A percentile compares a stretch with the other conserved stretches of the same genome.
Conservation (phyloP, 2,113 vertebrate species). For the Scolopax mira region DNA sequence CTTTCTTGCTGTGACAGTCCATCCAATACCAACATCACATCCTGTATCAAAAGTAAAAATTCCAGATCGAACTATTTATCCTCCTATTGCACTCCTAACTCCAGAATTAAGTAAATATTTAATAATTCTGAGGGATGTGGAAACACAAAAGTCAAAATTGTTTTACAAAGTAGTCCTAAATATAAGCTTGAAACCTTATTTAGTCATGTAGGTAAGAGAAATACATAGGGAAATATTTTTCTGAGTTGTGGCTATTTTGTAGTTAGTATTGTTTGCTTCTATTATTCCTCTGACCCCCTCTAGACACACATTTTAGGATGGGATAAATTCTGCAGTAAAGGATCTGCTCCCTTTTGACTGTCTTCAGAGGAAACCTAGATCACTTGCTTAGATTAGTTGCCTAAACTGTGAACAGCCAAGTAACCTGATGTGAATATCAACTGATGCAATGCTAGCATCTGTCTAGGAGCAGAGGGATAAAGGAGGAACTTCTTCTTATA, state of each 20-base stretch:
- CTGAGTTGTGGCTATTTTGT: not conserved
- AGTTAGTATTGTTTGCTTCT: not conserved
- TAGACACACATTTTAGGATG: not conserved
- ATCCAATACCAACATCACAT: not conserved
- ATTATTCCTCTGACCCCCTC: not conserved
- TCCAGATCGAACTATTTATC: not conserved
- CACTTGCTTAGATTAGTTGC: not conserved
- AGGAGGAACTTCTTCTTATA: not conserved
- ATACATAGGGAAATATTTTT: not conserved
- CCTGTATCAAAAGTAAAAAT: not conserved
- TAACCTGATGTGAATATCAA: not conserved
- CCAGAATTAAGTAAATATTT: not conserved
- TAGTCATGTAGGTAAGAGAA: not conserved
- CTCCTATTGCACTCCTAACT: not conserved
- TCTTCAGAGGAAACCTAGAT: not conserved
- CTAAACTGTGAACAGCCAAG: not conserved
- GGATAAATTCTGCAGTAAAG: not conserved
- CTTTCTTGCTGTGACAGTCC: not conserved
- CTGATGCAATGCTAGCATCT: not conserved
- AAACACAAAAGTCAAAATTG: not conserved
- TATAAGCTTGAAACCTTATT: not conserved
- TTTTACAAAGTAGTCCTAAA: not conserved
- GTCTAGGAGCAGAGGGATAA: not conserved
- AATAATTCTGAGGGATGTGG: not conserved
- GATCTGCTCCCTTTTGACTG: not conserved